These are phyloP conservation scores for Oriolus oriolus DNA, from an alignment of 2,113 vertebrate genomes.

Conservation along the genomic window DNA sequence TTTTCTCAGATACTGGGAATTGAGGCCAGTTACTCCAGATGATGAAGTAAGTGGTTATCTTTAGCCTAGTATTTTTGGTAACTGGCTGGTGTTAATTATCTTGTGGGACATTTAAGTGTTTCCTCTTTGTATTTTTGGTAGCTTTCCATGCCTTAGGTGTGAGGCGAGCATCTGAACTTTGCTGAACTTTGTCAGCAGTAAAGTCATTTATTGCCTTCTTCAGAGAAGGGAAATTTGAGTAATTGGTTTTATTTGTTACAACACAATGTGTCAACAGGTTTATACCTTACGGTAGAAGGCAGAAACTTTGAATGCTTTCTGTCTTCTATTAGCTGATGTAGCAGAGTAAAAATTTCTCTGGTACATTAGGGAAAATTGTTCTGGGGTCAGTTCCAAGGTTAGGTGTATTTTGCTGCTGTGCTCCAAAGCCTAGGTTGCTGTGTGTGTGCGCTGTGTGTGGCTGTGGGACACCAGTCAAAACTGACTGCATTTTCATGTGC, in stretches of 20 bases:
- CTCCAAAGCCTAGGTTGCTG: background rate
- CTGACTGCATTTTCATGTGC: background rate
- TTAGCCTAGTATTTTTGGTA: background rate
- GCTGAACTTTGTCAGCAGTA: conserved; percentile 9
- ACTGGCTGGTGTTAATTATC: background rate
- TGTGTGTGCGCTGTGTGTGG: background rate
- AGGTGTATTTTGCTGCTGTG: background rate
- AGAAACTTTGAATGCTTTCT: background rate
- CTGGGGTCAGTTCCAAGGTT: background rate
- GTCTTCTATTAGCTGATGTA: background rate
- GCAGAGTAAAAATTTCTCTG: background rate
- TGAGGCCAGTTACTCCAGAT: background rate
- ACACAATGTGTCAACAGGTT: background rate
- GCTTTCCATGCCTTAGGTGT: background rate
- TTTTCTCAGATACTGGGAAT: background rate
- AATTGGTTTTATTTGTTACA: background rate
- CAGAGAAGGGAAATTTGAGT: background rate
- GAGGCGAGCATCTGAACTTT: background rate
- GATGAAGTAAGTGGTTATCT: background rate
- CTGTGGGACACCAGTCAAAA: background rate
- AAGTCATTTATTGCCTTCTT: background rate
- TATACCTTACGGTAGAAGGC: background rate
- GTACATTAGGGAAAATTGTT: background rate
- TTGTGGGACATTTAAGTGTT: background rate
- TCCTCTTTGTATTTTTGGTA: background rate